Base-by-base conservation (phyloP, 2,113 vertebrate species). In the Actenoides lindsayi region DNA sequence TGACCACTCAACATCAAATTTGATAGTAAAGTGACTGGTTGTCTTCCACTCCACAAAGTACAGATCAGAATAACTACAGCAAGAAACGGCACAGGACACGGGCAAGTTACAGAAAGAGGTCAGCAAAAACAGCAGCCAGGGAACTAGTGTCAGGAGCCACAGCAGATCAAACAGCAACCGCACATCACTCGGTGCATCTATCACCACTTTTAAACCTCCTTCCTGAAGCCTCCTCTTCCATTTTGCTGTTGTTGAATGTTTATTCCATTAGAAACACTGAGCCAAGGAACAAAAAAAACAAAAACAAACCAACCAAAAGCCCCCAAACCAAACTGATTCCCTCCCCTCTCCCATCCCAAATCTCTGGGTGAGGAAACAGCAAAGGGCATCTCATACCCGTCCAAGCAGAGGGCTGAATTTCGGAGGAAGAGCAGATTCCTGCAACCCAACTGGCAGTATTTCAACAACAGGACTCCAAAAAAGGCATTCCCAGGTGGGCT, bases 31-130 rank as follows among this genome's bases (percentile, higher is more conserved):
- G 90, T 41, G 53, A 73, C 30, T 0, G 0, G 91, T 91, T 89
- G 63, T 7, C 87, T 96, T 94, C 89, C 84, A 89, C 60, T 84
- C 87, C 76, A 84, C 73, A 75, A 91, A 94, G 65, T 0, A 37
- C 10, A 18, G 39, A 42, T 68, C 7, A 13, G 64, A 86, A 85
- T 9, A 28, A 64, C 37, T 51, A 46, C 16, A 60, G 56, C 25
- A 54, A 85, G 53, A 64, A 77, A 28, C 5, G 17, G 53, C 60
- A 48, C 10, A 18, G 27, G 37, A 41, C 48, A 41, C 33, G 33
- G 27, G n/a, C n/a, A 57, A 68, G 71, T 31, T 75, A 69, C 13
- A 78, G 74, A 60, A 70, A 67, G 39, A 39, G 57, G 63, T 54
- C 59, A 54, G 56, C 57, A 44, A 39, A 74, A 64, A 46, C 1